Evolutionary conservation across 64 coral and sea anemone genomes (phyloP).

Genomic region (Porites australiensis): DNA sequence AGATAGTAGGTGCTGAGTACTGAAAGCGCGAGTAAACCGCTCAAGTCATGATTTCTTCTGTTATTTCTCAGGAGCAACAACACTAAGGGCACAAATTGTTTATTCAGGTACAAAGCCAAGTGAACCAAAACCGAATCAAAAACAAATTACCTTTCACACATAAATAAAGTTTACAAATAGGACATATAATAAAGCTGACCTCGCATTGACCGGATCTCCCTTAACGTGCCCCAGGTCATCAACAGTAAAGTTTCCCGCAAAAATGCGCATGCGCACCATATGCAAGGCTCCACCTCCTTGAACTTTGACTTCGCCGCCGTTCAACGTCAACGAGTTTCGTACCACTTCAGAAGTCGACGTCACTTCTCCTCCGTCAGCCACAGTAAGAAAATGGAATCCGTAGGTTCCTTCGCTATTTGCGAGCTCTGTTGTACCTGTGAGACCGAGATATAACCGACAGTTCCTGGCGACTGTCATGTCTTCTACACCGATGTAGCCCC

Average conservation of each 20-base stretch:
- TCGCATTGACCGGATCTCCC: slow-evolving; percentile 71
- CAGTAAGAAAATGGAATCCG: slow-evolving; percentile 69
- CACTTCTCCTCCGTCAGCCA: slow-evolving; percentile 94
- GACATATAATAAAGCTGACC: slow-evolving; percentile 7
- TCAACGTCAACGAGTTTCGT: slow-evolving; percentile 50
- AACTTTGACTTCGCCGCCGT: slow-evolving; percentile 61
- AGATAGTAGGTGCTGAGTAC: too few species aligned
- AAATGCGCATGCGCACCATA: slow-evolving; percentile 79
- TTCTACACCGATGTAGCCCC: slow-evolving; percentile 81
- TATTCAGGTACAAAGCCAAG: too few species aligned
- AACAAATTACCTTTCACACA: too few species aligned
- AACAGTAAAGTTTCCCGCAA: slow-evolving; percentile 82
- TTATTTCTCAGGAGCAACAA: too few species aligned
- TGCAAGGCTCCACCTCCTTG: slow-evolving; percentile 82
- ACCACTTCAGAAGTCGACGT: slow-evolving; percentile 85
- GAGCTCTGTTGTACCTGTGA: slow-evolving; percentile 78
- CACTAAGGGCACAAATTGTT: too few species aligned
- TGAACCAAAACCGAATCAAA: too few species aligned
- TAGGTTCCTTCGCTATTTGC: slow-evolving; percentile 72
- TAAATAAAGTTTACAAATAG: too few species aligned
- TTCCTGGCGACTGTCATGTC: slow-evolving; percentile 81
- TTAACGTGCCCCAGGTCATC: slow-evolving; percentile 88
- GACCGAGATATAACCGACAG: slow-evolving; percentile 81
- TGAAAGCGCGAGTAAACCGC: too few species aligned
- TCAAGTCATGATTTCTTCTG: too few species aligned